A percentile compares a stretch with the other conserved stretches of the same genome.
Conservation (phyloP, 2,797 vertebrate genomes). For the Pipistrellus pygmaeus region DNA sequence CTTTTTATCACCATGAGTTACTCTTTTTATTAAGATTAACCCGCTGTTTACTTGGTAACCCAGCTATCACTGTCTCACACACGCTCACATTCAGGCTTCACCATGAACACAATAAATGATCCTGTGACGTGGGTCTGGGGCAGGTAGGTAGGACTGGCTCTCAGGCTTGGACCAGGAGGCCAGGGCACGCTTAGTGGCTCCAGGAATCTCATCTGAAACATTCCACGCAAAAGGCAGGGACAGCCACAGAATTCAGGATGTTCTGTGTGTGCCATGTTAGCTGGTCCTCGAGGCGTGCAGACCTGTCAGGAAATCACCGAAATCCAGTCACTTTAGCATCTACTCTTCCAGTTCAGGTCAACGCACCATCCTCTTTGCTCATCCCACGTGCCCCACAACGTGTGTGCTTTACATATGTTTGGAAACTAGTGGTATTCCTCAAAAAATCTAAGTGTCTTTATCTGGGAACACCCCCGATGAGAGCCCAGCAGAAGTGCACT, state of each 20-base stretch:
- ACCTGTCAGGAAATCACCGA: background rate
- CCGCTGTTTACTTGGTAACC: background rate
- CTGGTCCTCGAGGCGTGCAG: background rate
- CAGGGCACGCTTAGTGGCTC: background rate
- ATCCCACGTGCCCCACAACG: background rate
- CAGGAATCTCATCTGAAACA: background rate
- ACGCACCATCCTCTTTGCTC: background rate
- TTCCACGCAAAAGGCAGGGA: background rate
- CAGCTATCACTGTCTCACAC: background rate
- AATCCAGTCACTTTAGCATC: background rate
- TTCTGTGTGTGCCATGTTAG: background rate
- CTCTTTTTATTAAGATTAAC: background rate
- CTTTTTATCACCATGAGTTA: background rate
- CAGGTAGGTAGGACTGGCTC: background rate
- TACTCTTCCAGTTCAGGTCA: background rate
- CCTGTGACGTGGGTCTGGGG: background rate
- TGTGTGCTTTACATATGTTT: background rate
- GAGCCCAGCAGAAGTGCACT: background rate
- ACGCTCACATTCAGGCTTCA: background rate
- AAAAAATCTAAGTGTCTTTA: background rate
- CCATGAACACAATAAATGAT: background rate
- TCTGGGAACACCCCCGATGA: background rate
- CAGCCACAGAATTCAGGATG: accelerated
- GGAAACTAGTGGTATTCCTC: background rate
- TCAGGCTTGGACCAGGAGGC: background rate